Evolutionary conservation across 1,140 invertebrate genomes (phyloP), one percentile per base, ranked within the genome.

Genomic region (Dreissena rostriformis): DNA sequence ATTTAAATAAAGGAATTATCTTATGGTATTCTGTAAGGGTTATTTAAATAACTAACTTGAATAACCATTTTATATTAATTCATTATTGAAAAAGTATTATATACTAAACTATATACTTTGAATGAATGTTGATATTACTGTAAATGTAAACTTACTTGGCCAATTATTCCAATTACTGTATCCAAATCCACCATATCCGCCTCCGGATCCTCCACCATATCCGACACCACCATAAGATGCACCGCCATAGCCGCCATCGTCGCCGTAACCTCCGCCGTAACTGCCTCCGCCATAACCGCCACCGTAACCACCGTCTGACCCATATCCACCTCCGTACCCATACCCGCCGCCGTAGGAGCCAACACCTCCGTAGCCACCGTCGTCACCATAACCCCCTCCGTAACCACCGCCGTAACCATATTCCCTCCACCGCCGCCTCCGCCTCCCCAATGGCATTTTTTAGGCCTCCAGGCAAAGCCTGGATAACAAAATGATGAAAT

Each of bases 371-470:
- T 57, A n/a, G 14, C 72, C 72, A 0, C 52, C 19, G 6, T 24
- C 10, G 22, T 73, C 22, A 15, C 71, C 72, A 26, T 57, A 26
- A 14, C 71, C 71, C 26, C 17, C 17, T n/a, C 71, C 51, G 22
- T 53, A 52, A 22, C 71, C 72, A 28, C 19, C 55, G 26, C 53
- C 52, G 26, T 39, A 24, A n/a, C 55, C 72, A 57, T 57, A 74
- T 55, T 52, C 72, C n/a, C n/a, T n/a, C 72, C 72, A 14, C 70
- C 70, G 15, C 52, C 17, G 8, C 15, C 26, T 0, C 70, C 70
- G 55, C 72, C 72, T 74, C 39, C 39, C 39, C 39, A 39, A 39
- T 5, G 8, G 39, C 39, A 2, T 8, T 39, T 39, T 39, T 39
- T 39, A 8, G 4, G 39, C 39, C 2, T 8, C n/a, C n/a, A n/a